A percentile compares a stretch with the other conserved stretches of the same genome.
These are phyloP conservation scores for Phaedon cochleariae DNA, from an alignment of 2,888 invertebrate species.

Conservation along the genomic window DNA sequence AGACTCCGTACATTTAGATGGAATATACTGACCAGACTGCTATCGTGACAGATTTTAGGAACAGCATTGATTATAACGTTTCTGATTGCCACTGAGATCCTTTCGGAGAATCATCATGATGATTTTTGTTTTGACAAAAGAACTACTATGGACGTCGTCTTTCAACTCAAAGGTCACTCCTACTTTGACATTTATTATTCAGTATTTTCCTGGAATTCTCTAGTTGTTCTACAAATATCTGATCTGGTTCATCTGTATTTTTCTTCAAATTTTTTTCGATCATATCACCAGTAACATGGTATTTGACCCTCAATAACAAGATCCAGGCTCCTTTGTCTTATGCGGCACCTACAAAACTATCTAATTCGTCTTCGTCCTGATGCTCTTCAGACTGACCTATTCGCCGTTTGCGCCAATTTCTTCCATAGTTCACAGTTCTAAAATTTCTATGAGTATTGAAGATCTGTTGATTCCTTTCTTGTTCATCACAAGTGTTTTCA, in stretches of 20 bases:
- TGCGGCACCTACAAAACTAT: conserved; percentile 4
- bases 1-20: too few relatives aligned
- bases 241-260: not conserved
- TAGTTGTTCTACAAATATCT: conserved; percentile 1
- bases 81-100: not conserved
- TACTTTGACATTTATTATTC: conserved; percentile 13
- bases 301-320: not conserved
- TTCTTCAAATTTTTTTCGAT: not conserved
- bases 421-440: not conserved
- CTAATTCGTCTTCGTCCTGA: not conserved
- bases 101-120: not conserved
- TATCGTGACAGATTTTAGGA: too few relatives aligned
- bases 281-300: not conserved
- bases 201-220: conserved; percentile 1
- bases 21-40: too few relatives aligned
- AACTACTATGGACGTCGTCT: not conserved
- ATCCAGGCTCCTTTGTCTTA: conserved; percentile 1
- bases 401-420: not conserved
- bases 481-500: too few relatives aligned
- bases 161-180: not conserved
- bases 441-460: not conserved
- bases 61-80: too few relatives aligned
- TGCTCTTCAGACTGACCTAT: not conserved
- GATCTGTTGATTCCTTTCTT: too few relatives aligned
- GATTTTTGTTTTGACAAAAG: not conserved